Evolutionary conservation across 2,113 vertebrate species (phyloP).

Genomic region (Cyphomyrus plagiostoma): DNA sequence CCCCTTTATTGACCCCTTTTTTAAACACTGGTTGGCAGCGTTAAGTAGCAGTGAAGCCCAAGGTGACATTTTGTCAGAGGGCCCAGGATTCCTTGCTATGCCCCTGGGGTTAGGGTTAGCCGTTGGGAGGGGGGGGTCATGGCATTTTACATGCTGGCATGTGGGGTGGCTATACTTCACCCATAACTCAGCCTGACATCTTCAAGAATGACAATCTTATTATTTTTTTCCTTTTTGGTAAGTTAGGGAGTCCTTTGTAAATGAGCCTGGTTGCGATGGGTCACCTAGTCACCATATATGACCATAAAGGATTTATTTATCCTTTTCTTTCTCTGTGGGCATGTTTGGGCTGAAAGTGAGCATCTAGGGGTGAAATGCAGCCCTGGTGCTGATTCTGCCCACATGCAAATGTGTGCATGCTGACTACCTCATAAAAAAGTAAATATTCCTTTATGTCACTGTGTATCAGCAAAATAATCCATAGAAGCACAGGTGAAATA

Average conservation of each 20-base stretch:
- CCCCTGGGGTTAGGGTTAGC: neutral
- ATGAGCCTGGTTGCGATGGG: neutral
- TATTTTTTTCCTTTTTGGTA: neutral
- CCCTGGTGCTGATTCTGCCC: neutral
- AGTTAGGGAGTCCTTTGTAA: neutral
- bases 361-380: neutral
- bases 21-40: neutral
- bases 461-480: neutral
- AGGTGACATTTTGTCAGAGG: neutral
- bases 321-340: neutral
- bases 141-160: neutral
- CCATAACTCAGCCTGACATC: neutral
- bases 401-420: neutral
- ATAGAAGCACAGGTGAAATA: neutral
- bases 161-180: neutral
- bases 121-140: neutral
- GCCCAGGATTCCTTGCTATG: neutral
- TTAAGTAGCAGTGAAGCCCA: neutral
- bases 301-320: neutral
- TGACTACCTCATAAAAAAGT: neutral
- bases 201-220: neutral
- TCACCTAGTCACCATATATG: too few species aligned
- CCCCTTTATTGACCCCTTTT: neutral
- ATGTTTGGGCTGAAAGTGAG: too few species aligned
- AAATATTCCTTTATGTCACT: neutral